These are phyloP conservation scores for Leiothrix lutea DNA, from an alignment of 2,113 vertebrate genomes.

Conservation along the genomic window DNA sequence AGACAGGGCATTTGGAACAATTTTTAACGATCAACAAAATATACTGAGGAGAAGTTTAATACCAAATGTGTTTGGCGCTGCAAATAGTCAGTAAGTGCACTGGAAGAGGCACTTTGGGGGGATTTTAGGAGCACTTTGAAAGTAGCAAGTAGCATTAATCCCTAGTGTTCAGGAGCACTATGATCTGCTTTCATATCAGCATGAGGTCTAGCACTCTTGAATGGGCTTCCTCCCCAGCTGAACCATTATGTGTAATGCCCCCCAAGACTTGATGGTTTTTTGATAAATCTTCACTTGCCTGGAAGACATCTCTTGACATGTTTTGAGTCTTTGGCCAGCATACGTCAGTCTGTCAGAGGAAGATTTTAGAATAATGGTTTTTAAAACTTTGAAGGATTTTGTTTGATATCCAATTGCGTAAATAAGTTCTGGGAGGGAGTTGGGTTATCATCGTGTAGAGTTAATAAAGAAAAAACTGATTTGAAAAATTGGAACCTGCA, in stretches of 20 bases:
- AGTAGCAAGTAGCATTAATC: not conserved
- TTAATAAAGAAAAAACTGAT: not conserved
- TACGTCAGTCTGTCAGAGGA: not conserved
- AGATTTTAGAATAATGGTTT: not conserved
- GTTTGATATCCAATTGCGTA: not conserved
- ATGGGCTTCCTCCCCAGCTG: not conserved
- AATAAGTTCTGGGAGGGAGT: not conserved
- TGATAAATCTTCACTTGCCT: not conserved
- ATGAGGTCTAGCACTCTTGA: not conserved
- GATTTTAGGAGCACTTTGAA: not conserved
- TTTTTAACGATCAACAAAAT: not conserved
- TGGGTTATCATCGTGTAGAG: accelerated
- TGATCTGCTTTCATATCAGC: not conserved
- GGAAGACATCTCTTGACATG: not conserved
- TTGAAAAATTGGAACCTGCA: not conserved
- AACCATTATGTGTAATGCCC: not conserved
- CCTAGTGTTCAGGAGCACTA: not conserved
- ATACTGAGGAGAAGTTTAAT: not conserved
- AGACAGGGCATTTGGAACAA: not conserved
- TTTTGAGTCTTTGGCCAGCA: not conserved
- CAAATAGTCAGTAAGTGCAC: not conserved
- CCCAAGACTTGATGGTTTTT: not conserved
- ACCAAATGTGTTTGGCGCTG: not conserved
- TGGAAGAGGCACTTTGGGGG: not conserved
- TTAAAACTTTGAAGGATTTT: not conserved